Evolutionary conservation across 2,888 invertebrate species (phyloP), one percentile per base, ranked within the genome.

Genomic region (Pilophorus perplexus): DNA sequence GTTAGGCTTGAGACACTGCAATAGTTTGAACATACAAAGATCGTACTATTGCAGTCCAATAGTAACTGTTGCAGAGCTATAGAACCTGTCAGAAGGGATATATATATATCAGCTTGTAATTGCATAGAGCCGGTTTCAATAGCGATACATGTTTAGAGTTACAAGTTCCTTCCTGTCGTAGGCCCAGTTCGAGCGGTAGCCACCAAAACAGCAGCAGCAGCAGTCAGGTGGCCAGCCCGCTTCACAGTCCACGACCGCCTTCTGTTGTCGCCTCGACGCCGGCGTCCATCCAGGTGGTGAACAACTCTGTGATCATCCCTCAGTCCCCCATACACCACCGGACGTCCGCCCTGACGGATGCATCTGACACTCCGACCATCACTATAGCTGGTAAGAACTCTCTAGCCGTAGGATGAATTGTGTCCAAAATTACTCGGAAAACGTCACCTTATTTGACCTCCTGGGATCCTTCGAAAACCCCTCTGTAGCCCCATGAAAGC

Each of bases 251-350:
- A 16, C 46, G 70, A 25, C 69, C 68, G 4, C 52, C 67, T 8
- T 68, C 73, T 74, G 52, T 73, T 73, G 69, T 52, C 10, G 23
- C 67, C 18, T 10, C 59, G 10, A 25, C 46, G 1, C 50, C 75
- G 74, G 67, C 73, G 73, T 50, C 72, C 74, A 23, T 72, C 74
- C 66, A 76, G 73, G 67, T 81, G 82, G 0, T 82, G 81, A 20
- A 81, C 83, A 64, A 60, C 52, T 38, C 69, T 12, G 0, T 82
- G 81, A 1, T 79, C 81, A 4, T 66, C 2, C 84, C 1, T 76
- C 84, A 64, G 82, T 83, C 74, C 81, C 83, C 75, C 77, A 82
- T 71, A 80, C 83, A 69, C 62, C 69, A 68, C 12, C 52, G 70
- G 38, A 40, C 68, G 6, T 57, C 54, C n/a, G 37, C 60, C 5